Percentiles rank a stretch among this genome's conserved stretches.
Evolutionary conservation across 1,140 invertebrate species (phyloP).

Genomic region (Spodoptera litura): DNA sequence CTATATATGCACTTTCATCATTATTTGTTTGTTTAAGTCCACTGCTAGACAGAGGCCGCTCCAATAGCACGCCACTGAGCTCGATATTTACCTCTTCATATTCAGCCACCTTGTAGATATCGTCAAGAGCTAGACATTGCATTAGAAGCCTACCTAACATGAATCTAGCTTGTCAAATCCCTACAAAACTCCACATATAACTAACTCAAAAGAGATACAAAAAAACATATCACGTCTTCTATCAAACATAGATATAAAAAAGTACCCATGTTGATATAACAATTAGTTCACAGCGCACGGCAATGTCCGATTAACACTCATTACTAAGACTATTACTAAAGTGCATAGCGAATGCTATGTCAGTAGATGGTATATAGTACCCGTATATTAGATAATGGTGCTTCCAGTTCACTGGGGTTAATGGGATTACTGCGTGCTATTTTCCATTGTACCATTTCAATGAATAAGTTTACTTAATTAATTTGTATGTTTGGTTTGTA

Average conservation of each 20-base stretch:
- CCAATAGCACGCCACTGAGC: no score
- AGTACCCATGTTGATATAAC: not conserved
- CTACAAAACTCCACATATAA: no score
- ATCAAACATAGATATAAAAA: slow-evolving; percentile 28
- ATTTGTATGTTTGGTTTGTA: slow-evolving; percentile 4
- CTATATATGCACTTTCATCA: no score
- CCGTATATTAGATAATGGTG: slow-evolving; percentile 55
- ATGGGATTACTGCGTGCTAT: slow-evolving; percentile 56
- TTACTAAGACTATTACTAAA: slow-evolving; percentile 58
- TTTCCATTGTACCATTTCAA: slow-evolving; percentile 30
- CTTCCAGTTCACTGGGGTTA: slow-evolving; percentile 56
- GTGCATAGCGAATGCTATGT: slow-evolving; percentile 60
- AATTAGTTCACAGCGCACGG: slow-evolving; percentile 42
- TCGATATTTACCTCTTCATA: no score
- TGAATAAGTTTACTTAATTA: slow-evolving; percentile 32
- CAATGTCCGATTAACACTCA: slow-evolving; percentile 56
- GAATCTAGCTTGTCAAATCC: no score
- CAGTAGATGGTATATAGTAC: not conserved
- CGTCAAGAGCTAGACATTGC: no score
- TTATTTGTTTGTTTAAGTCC: no score
- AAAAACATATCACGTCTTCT: no score
- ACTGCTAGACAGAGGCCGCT: no score
- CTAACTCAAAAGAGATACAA: no score
- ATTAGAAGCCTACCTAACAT: no score
- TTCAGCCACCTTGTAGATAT: no score